Evolutionary conservation across 2,888 invertebrate genomes (phyloP).

Genomic region (Molanna angustata): DNA sequence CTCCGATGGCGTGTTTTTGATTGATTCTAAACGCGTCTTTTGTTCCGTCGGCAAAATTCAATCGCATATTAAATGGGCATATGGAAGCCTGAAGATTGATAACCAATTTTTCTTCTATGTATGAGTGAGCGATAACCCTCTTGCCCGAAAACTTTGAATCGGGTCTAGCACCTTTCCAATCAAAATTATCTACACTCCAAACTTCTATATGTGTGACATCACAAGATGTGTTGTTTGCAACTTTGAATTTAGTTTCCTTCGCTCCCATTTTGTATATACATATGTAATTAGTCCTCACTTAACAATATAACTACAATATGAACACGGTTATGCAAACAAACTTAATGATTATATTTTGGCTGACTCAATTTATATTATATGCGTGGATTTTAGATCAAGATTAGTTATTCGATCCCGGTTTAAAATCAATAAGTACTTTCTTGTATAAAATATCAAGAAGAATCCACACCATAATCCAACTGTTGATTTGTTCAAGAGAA

Average conservation of each 20-base stretch:
- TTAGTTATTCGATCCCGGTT: no score
- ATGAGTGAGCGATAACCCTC: neutral
- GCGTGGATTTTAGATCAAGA: no score
- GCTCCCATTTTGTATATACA: constrained; percentile 7
- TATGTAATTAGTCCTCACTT: no score
- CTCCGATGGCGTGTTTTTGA: constrained; percentile 1
- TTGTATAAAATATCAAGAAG: no score
- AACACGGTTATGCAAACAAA: no score
- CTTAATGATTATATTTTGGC: no score
- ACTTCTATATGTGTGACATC: neutral
- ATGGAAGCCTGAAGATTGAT: neutral
- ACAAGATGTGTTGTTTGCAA: neutral
- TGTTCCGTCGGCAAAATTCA: neutral
- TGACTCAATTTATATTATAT: no score
- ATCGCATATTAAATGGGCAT: neutral
- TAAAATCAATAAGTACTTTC: no score
- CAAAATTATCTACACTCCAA: neutral
- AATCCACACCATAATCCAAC: no score
- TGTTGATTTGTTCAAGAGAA: no score
- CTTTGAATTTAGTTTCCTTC: neutral
- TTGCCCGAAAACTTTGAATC: neutral
- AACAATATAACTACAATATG: no score
- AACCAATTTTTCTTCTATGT: neutral
- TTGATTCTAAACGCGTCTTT: neutral
- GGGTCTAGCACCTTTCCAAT: neutral